A percentile compares a stretch with the other conserved stretches of the same genome.
Conservation (phyloP, 2,888 invertebrate genomes). For the Acanthosepion pharaonis region DNA sequence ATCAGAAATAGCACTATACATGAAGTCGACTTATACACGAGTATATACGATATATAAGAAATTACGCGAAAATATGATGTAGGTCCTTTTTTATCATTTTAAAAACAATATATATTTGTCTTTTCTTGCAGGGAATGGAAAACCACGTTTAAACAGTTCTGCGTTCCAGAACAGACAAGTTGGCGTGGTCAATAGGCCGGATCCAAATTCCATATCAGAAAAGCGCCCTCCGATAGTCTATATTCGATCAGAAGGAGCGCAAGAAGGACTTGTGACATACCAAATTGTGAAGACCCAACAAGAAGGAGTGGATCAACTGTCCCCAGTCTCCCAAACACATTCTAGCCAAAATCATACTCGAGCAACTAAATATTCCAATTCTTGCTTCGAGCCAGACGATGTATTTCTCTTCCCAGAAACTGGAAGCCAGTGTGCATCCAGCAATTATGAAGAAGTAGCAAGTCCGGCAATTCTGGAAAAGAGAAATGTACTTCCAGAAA, state of each 20-base stretch:
- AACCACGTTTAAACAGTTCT: background rate
- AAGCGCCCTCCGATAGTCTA: background rate
- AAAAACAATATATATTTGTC: background rate
- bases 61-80: too few relatives aligned
- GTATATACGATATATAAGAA: too few relatives aligned
- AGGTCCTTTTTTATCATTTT: too few relatives aligned
- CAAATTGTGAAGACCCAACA: background rate
- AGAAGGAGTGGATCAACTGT: background rate
- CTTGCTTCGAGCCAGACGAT: background rate
- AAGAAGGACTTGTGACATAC: background rate
- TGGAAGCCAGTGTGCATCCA: background rate
- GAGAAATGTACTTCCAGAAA: background rate
- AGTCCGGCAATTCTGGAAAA: background rate
- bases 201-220: background rate
- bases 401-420: background rate
- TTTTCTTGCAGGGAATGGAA: background rate
- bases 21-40: background rate
- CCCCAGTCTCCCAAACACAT: background rate
- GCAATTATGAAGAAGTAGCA: background rate
- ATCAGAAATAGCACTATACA: too few relatives aligned
- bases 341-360: background rate
- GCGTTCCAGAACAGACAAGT: background rate
- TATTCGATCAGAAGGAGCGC: background rate
- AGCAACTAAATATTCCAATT: background rate
- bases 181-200: background rate